Evolutionary conservation across 2,888 invertebrate genomes (phyloP), one percentile per base, ranked within the genome.

Genomic region (Dicranocentrus wangi): DNA sequence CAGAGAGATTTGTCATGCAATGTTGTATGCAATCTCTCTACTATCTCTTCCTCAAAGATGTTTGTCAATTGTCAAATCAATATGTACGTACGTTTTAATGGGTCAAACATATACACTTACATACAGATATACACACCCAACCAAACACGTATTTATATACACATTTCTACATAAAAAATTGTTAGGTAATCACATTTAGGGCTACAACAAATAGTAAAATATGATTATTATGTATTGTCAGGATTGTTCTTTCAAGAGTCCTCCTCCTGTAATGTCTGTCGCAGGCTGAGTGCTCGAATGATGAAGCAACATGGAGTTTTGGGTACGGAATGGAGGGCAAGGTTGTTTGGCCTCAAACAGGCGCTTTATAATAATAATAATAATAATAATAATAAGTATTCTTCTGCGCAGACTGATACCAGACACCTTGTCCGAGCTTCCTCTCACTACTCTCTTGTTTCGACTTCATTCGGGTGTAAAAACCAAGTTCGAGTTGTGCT

Each of bases 401-500:
- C n/a, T n/a, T n/a, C n/a, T n/a, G n/a, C n/a, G n/a, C n/a, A n/a
- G n/a, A n/a, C n/a, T n/a, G n/a, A n/a, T n/a, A n/a, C n/a, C n/a
- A n/a, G n/a, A n/a, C n/a, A n/a, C n/a, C n/a, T n/a, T n/a, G n/a
- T n/a, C n/a, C n/a, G n/a, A n/a, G n/a, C n/a, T n/a, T n/a, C n/a
- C n/a, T n/a, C n/a, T n/a, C n/a, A n/a, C n/a, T n/a, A n/a, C n/a
- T n/a, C n/a, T n/a, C n/a, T n/a, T n/a, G n/a, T n/a, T n/a, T n/a
- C n/a, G n/a, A n/a, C n/a, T n/a, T n/a, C n/a, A n/a, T n/a, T n/a
- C n/a, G n/a, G n/a, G n/a, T n/a, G n/a, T n/a, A n/a, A n/a, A n/a
- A n/a, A n/a, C n/a, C n/a, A n/a, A n/a, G n/a, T 10, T 79, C 60
- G 47, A 79, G 66, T 72, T 72, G 79, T 79, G 79, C 79, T 79